Conservation (phyloP, 2,113 vertebrate species). For the Puntigrus tetrazona region DNA sequence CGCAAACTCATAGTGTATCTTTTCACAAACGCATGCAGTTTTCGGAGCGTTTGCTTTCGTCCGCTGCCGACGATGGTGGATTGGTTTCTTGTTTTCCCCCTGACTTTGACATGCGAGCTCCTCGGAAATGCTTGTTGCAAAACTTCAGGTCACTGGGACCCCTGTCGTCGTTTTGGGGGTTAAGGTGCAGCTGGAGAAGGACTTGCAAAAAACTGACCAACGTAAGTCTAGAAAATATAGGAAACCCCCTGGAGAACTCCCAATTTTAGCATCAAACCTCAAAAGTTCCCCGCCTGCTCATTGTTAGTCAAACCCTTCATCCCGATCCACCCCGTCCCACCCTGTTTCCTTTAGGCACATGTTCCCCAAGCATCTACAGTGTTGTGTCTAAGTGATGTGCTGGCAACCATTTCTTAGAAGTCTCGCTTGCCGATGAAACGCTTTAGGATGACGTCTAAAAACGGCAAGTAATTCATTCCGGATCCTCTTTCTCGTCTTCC, state of each 20-base stretch:
- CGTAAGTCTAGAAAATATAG: conserved; percentile 23
- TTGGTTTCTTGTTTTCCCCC: conserved; percentile 13
- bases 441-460: conserved; percentile 43
- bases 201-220: conserved; percentile 34
- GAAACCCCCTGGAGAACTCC: not conserved
- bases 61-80: not conserved
- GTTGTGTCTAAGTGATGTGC: conserved; percentile 99
- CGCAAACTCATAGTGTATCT: not conserved
- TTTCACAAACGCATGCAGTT: conserved; percentile 27
- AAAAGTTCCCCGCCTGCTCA: not conserved
- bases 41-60: not conserved
- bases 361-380: conserved; percentile 94
- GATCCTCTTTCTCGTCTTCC: conserved; percentile 50
- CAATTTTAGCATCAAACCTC: not conserved
- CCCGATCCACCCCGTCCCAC: conserved; percentile 58
- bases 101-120: not conserved
- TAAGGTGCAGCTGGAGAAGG: conserved; percentile 27
- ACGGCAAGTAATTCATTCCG: conserved; percentile 61
- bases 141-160: conserved; percentile 74
- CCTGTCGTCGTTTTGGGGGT: conserved; percentile 42
- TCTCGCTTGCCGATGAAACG: conserved; percentile 74
- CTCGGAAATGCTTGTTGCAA: conserved; percentile 62
- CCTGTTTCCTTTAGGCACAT: conserved; percentile 81
- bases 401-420: conserved; percentile 83
- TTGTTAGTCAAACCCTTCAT: not conserved